Percentiles rank a stretch among this genome's conserved stretches.
Conservation (phyloP, 1,140 invertebrate species). For the Drosophila sproati region DNA sequence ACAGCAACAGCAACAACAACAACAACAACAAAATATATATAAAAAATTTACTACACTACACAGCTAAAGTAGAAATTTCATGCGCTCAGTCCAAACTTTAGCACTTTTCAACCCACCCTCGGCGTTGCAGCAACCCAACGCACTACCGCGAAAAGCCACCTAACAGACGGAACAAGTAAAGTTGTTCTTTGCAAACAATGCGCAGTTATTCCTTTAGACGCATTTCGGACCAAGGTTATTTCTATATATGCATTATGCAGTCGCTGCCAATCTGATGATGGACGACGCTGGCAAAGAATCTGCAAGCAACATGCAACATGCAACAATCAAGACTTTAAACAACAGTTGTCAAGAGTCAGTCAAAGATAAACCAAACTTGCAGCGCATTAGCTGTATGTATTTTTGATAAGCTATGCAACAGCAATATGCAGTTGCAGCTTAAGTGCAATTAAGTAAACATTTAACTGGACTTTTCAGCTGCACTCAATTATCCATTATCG, state of each 20-base stretch:
- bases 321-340: neutral
- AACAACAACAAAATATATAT: neutral
- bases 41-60: conserved; percentile 67
- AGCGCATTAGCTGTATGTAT: conserved; percentile 33
- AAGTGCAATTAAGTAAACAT: conserved; percentile 65
- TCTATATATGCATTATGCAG: conserved; percentile 71
- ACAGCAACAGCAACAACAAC: neutral
- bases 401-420: conserved; percentile 56
- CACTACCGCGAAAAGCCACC: conserved; percentile 26
- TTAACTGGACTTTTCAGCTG: conserved; percentile 6
- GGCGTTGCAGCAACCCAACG: conserved; percentile 3
- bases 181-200: conserved; percentile 79
- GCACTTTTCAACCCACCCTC: conserved; percentile 53
- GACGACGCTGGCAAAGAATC: conserved; percentile 43
- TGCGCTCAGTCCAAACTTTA: conserved; percentile 77
- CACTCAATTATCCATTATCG: neutral
- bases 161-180: conserved; percentile 67
- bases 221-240: conserved; percentile 81
- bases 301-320: conserved; percentile 48
- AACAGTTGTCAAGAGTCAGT: conserved; percentile 1
- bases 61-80: conserved; percentile 81
- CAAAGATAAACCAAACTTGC: conserved; percentile 21
- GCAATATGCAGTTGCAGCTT: conserved; percentile 19
- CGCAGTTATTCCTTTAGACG: conserved; percentile 76
- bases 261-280: conserved; percentile 37